Base-by-base conservation (phyloP, 2,888 invertebrate genomes). In the Nomada flava region DNA sequence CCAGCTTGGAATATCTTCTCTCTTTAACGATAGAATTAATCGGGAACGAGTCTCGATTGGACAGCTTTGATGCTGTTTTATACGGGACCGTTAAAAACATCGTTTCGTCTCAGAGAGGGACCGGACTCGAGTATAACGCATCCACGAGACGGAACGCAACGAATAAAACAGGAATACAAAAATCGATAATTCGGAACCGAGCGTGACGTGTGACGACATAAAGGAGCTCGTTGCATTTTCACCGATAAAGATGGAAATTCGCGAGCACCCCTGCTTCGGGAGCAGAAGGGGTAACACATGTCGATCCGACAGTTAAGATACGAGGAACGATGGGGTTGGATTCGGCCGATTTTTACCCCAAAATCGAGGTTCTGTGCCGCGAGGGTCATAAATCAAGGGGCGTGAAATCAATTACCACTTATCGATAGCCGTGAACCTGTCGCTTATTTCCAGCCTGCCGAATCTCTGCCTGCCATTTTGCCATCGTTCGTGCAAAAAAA, bases 341-440 rank as follows among this genome's bases (percentile, higher is more conserved):
- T 87, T 89, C 87, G 82, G 36, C 59, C 64, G 83, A 82, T 88
- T 92, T 90, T 93, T 93, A 91, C 92, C 93, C 93, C 91, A 93
- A 93, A 93, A 88, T 85, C 89, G 84, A 52, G 87, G 87, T 90
- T 91, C 90, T 89, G 86, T 89, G 78, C 88, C 89, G 85, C 67
- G 73, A 52, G 73, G 84, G 81, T 90, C 91, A 88, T 94, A 93
- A 94, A 94, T 94, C 93, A 93, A 89, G 89, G 87, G 89, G 91
- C 91, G 91, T 92, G 89, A 93, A 94, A 94, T 94, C 93, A 93
- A 94, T 93, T 93, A 92, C 89, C 90, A 90, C 92, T 93, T 92
- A 92, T 93, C 91, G 90, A n/a, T 13, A 64, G n/a, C 76, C 60
- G 65, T 68, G 82, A 86, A 86, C 86, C 86, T 86, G 86, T 87